These are phyloP conservation scores for Torymus tubicola DNA, from an alignment of 2,888 invertebrate genomes.

Conservation along the genomic window DNA sequence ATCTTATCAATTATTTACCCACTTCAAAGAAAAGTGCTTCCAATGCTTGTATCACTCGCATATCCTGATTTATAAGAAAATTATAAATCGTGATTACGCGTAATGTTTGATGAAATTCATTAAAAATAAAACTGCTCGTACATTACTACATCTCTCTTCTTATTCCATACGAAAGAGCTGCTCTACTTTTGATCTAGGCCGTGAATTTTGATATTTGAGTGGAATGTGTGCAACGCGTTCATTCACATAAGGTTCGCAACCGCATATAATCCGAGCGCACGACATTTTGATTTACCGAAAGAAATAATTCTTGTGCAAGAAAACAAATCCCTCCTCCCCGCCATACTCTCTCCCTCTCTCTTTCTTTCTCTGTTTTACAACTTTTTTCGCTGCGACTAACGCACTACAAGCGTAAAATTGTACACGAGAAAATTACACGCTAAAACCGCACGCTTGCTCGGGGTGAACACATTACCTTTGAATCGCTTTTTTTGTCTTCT, in stretches of 20 bases:
- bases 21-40: no score
- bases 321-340: slow-evolving; percentile 23
- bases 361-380: no score
- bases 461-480: neutral
- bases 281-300: slow-evolving; percentile 53
- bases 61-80: no score
- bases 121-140: no score
- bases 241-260: neutral
- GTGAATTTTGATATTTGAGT: slow-evolving; percentile 22
- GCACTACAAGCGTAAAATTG: no score
- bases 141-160: no score
- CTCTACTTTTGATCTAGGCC: neutral
- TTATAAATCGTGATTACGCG: no score
- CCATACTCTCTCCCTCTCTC: neutral
- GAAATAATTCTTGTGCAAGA: slow-evolving; percentile 44
- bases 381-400: no score
- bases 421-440: slow-evolving; percentile 39
- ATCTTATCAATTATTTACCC: no score
- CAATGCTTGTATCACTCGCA: no score
- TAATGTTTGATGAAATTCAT: no score
- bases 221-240: neutral
- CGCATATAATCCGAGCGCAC: slow-evolving; percentile 11
- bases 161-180: no score
- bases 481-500: slow-evolving; percentile 28
- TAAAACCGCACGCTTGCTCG: slow-evolving; percentile 31